phyloP scores from a whole-genome alignment of 2,888 invertebrate species.

The Stenotaenia linearis region DNA sequence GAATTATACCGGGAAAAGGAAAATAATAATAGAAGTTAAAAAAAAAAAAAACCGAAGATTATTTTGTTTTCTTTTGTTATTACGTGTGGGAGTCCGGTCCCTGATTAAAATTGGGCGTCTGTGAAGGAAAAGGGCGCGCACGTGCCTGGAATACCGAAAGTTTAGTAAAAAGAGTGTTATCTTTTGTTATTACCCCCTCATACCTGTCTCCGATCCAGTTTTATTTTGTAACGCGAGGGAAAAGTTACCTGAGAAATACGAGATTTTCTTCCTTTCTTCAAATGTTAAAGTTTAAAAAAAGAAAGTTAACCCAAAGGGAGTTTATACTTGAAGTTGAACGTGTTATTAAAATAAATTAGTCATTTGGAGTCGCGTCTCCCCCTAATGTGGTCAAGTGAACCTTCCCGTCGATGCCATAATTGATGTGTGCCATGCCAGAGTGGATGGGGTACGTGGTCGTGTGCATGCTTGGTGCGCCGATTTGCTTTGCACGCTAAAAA shows the following conservation, averaged over 20 bases:
- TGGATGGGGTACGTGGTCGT: slow-evolving; percentile 11
- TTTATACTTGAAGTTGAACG: slow-evolving; percentile 26
- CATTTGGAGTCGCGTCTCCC: slow-evolving; percentile 15
- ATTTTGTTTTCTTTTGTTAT: background rate
- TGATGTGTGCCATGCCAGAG: slow-evolving; percentile 17
- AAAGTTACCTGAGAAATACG: background rate
- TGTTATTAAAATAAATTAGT: slow-evolving; percentile 26
- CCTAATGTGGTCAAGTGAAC: slow-evolving; percentile 17
- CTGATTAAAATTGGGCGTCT: slow-evolving; percentile 19
- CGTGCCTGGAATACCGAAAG: slow-evolving; percentile 8
- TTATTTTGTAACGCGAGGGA: background rate
- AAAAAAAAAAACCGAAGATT: background rate
- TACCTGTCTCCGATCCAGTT: slow-evolving; percentile 8
- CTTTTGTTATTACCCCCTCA: slow-evolving; percentile 22
- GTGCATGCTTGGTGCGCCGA: slow-evolving; percentile 12
- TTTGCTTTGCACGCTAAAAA: slow-evolving; percentile 19
- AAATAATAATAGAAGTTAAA: background rate
- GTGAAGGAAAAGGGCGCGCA: slow-evolving; percentile 4
- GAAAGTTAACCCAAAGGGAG: background rate
- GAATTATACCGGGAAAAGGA: background rate
- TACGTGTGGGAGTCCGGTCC: background rate
- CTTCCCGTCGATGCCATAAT: slow-evolving; percentile 20
- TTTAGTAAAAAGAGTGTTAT: background rate
- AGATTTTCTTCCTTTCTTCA: background rate
- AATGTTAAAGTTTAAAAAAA: slow-evolving; percentile 20